Evolutionary conservation across 2,888 invertebrate species (phyloP).

Genomic region (Hemicrepidius hirtus): DNA sequence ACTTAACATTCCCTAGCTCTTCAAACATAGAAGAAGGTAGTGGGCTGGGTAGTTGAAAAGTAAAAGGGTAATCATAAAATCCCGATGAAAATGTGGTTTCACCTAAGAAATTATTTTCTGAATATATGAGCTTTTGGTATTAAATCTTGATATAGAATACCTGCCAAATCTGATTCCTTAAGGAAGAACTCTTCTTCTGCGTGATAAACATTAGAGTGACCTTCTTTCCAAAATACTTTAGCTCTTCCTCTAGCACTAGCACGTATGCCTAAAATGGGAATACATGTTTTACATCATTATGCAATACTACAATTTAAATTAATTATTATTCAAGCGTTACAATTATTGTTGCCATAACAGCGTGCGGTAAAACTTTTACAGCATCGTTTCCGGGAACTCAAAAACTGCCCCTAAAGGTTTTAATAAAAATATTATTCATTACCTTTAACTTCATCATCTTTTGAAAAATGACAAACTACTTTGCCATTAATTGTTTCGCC

Average conservation of each 20-base stretch:
- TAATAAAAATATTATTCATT: not conserved
- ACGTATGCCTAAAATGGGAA: constrained; percentile 34
- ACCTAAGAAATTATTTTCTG: constrained; percentile 12
- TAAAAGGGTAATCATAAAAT: constrained; percentile 34
- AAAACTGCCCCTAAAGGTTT: not conserved
- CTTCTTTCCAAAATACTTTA: constrained; percentile 32
- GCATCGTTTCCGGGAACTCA: too few species aligned
- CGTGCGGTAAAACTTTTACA: too few species aligned
- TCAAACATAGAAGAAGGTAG: constrained; percentile 39
- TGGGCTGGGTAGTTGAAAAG: constrained; percentile 6
- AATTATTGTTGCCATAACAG: too few species aligned
- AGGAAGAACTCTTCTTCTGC: constrained; percentile 26
- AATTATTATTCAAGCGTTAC: too few species aligned
- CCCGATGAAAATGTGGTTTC: constrained; percentile 38
- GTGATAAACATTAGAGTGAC: not conserved
- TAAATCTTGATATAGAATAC: not conserved
- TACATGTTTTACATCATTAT: too few species aligned
- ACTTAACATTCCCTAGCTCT: constrained; percentile 23
- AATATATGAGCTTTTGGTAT: too few species aligned
- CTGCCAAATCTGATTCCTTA: constrained; percentile 32
- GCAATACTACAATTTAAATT: too few species aligned
- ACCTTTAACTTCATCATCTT: constrained; percentile 36
- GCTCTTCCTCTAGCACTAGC: constrained; percentile 27
- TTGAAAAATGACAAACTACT: constrained; percentile 24
- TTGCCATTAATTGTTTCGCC: constrained; percentile 33